Percentiles rank a stretch among this genome's conserved stretches.
These are phyloP conservation scores for Eurystomus gularis DNA, from an alignment of 2,113 vertebrate genomes.

Conservation along the genomic window DNA sequence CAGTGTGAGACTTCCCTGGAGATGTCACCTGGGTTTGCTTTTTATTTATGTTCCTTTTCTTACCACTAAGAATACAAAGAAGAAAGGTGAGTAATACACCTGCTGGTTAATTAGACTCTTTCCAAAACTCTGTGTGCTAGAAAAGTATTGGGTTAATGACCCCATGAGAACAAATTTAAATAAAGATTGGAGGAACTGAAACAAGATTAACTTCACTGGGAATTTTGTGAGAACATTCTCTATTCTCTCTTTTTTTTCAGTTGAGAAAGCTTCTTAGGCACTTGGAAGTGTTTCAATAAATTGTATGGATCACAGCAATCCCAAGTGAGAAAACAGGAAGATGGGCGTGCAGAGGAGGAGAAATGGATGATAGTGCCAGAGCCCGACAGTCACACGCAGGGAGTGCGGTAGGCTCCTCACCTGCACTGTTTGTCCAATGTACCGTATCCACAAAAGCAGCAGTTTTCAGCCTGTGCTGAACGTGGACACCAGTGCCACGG, in stretches of 20 bases:
- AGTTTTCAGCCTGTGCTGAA: not conserved
- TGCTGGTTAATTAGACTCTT: not conserved
- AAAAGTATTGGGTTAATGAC: not conserved
- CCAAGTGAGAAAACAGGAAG: not conserved
- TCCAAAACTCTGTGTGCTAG: not conserved
- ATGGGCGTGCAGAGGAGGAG: not conserved
- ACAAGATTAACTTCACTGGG: not conserved
- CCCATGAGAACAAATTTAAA: not conserved
- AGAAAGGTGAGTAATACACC: not conserved
- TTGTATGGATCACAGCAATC: not conserved
- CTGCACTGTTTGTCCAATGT: not conserved
- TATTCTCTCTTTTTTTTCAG: not conserved
- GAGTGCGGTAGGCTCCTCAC: not conserved
- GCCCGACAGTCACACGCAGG: rapidly evolving
- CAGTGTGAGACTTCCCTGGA: not conserved
- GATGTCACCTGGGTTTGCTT: not conserved
- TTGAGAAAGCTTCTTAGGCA: not conserved
- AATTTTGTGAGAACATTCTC: not conserved
- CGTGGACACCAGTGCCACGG: not conserved
- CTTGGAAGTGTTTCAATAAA: not conserved
- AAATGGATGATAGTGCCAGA: not conserved
- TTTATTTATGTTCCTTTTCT: constrained; percentile 5
- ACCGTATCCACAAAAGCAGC: not conserved
- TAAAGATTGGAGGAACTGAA: not conserved
- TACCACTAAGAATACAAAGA: not conserved